phyloP scores from a whole-genome alignment of 2,113 vertebrate genomes.

The Oncorhynchus gorbuscha region DNA sequence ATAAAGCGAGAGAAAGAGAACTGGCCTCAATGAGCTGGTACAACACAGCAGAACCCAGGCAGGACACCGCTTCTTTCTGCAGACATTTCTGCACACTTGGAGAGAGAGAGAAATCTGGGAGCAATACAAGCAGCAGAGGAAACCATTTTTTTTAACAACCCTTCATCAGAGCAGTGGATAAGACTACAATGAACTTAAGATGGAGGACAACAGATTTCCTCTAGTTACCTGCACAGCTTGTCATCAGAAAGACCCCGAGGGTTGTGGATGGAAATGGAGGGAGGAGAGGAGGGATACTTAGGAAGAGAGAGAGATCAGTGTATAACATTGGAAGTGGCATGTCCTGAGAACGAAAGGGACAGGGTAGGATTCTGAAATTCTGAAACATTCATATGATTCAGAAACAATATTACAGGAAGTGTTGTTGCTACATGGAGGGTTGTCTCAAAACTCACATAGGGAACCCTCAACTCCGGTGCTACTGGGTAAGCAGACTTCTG shows the following conservation, averaged over 20 bases:
- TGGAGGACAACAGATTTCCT: not conserved
- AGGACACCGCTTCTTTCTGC: slow-evolving; percentile 71
- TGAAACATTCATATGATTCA: not conserved
- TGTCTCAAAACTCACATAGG: not conserved
- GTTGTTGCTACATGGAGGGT: too few species aligned
- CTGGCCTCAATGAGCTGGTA: slow-evolving; percentile 79
- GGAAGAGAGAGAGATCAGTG: not conserved
- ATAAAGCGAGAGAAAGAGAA: not conserved
- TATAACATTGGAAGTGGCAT: not conserved
- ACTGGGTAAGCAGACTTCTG: too few species aligned
- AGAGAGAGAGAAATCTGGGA: not conserved
- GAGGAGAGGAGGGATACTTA: slow-evolving; percentile 67
- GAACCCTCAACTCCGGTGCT: too few species aligned
- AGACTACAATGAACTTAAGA: not conserved
- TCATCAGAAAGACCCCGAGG: slow-evolving; percentile 93
- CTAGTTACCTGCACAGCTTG: slow-evolving; percentile 84
- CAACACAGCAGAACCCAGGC: slow-evolving; percentile 69
- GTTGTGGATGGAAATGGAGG: slow-evolving; percentile 81
- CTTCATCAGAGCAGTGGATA: not conserved
- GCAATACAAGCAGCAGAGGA: not conserved
- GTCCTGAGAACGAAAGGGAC: too few species aligned
- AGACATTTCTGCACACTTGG: slow-evolving; percentile 70
- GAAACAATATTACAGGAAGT: too few species aligned
- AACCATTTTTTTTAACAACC: not conserved
- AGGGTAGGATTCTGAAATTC: not conserved